Percentiles rank a stretch among this genome's conserved stretches.
phyloP scores from a whole-genome alignment of 2,888 invertebrate species.

The Chouioia cunea region DNA sequence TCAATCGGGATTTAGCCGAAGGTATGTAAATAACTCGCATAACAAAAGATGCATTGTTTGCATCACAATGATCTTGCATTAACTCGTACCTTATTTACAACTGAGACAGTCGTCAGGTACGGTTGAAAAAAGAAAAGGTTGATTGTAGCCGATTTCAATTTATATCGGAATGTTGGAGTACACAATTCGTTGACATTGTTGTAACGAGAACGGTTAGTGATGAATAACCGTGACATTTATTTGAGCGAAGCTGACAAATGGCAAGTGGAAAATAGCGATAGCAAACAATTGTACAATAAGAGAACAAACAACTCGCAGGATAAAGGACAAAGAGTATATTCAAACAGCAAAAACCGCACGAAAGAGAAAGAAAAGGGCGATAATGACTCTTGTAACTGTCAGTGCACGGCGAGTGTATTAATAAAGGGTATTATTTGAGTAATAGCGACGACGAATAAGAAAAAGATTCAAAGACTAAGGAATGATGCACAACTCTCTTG shows the following conservation, averaged over 20 bases:
- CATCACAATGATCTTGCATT: no score
- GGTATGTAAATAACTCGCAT: no score
- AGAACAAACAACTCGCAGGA: neutral
- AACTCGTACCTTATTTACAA: no score
- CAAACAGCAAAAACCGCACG: neutral
- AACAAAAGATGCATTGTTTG: no score
- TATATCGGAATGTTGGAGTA: no score
- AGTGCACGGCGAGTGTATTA: neutral
- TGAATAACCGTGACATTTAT: no score
- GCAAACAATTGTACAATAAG: neutral
- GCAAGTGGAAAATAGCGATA: neutral
- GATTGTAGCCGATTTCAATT: no score
- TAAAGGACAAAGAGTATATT: neutral
- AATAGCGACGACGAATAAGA: neutral
- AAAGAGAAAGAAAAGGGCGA: neutral
- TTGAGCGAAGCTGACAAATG: neutral
- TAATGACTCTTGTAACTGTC: slow-evolving; percentile 27
- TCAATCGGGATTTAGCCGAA: no score
- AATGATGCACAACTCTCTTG: neutral
- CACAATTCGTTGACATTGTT: no score
- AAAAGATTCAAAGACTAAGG: neutral
- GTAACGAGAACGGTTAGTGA: no score
- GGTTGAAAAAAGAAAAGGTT: no score
- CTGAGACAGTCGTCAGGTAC: no score
- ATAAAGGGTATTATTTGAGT: slow-evolving; percentile 23